phyloP scores from a whole-genome alignment of 1,140 invertebrate species.

The Saccostrea glomerata region DNA sequence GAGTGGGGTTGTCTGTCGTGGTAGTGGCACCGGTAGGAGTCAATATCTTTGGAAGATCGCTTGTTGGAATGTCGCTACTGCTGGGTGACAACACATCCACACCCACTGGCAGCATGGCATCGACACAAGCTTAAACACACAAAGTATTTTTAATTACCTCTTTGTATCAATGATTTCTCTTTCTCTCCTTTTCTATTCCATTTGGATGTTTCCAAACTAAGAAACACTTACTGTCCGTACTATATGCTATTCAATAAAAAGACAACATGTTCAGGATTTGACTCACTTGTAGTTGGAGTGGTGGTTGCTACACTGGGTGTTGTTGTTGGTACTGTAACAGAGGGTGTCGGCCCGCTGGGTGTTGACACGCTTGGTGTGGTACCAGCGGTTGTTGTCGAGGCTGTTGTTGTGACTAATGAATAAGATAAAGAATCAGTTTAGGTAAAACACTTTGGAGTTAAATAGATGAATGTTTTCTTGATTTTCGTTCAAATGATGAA shows the following conservation, averaged over 20 bases:
- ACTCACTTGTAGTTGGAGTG: background rate
- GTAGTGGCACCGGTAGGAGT: background rate
- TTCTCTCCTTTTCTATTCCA: too few species aligned
- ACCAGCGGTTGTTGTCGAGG: background rate
- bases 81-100: background rate
- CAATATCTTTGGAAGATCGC: background rate
- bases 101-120: background rate
- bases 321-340: background rate
- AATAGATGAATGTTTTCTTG: too few species aligned
- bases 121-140: background rate
- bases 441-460: too few species aligned
- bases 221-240: too few species aligned
- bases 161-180: too few species aligned
- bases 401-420: background rate
- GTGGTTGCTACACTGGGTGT: background rate
- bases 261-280: too few species aligned
- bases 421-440: background rate
- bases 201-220: too few species aligned
- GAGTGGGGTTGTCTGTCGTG: background rate
- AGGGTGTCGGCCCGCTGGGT: background rate
- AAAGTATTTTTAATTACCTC: background rate
- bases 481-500: too few species aligned
- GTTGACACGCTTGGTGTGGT: background rate
- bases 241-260: too few species aligned
- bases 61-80: background rate